These are phyloP conservation scores for Ophion costatus DNA, from an alignment of 2,888 invertebrate species.

Conservation along the genomic window DNA sequence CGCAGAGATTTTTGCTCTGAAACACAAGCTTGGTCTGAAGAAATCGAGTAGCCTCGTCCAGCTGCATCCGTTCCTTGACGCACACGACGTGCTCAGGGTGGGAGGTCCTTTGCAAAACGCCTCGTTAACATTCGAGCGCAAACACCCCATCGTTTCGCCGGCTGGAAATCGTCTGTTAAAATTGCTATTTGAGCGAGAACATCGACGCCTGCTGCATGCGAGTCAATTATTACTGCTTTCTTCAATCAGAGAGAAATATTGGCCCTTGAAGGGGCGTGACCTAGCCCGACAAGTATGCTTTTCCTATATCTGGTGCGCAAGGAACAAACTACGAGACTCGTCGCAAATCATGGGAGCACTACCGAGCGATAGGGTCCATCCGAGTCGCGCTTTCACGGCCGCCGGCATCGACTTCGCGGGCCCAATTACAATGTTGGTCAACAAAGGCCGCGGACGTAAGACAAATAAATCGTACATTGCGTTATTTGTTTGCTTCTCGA, in stretches of 20 bases:
- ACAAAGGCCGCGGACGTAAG: slow-evolving; percentile 56
- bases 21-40: neutral
- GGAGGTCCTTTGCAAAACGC: slow-evolving; percentile 59
- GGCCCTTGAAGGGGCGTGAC: slow-evolving; percentile 63
- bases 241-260: slow-evolving; percentile 56
- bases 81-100: slow-evolving; percentile 52
- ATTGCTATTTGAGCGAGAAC: slow-evolving; percentile 58
- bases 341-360: slow-evolving; percentile 47
- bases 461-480: slow-evolving; percentile 66
- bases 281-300: slow-evolving; percentile 53
- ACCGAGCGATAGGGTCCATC: slow-evolving; percentile 45
- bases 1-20: slow-evolving; percentile 41
- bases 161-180: too few species aligned
- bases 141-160: slow-evolving; percentile 52
- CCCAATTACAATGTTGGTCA: slow-evolving; percentile 51
- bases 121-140: slow-evolving; percentile 8
- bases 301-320: slow-evolving; percentile 64
- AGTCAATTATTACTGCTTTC: slow-evolving; percentile 62
- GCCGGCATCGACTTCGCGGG: slow-evolving; percentile 60
- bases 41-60: slow-evolving; percentile 26
- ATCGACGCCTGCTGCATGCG: slow-evolving; percentile 60
- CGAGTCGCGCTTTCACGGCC: slow-evolving; percentile 49
- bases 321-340: slow-evolving; percentile 20
- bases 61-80: slow-evolving; percentile 49
- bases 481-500: slow-evolving; percentile 69